Evolutionary conservation across 2,113 vertebrate species (phyloP), one percentile per base, ranked within the genome.

Genomic region (Deroptyus accipitrinus): DNA sequence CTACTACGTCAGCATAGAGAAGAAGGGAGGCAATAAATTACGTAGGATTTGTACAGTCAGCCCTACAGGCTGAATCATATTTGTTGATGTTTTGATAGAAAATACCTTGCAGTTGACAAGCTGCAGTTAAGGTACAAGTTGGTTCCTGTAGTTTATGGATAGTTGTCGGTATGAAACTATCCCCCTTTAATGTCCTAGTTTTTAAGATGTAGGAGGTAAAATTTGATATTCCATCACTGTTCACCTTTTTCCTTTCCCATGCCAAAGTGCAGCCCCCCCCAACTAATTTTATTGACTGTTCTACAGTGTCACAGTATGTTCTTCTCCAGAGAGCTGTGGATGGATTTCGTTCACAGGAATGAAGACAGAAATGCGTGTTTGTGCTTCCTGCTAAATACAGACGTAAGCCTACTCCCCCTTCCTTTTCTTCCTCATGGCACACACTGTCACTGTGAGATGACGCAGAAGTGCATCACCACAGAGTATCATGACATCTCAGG

Each of bases 401-500:
- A 72, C 16, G 4, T 75, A 92, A 94, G 66, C 41, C 63, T 83
- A 28, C 66, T 87, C 59, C 57, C 27, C 72, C 57, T 87, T 90
- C 28, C 57, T 90, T 91, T 87, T 81, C 57, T 80, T 89, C 62
- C 74, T 82, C 39, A 13, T 92, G 62, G 88, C 75, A 90, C 27
- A 39, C 23, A 57, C 80, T 69, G 73, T 91, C 83, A 93, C 44
- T 64, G 76, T 77, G 62, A 81, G 73, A 78, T 96, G 92, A 96
- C 10, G 24, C 76, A 92, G 48, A 81, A 94, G 61, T 76, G 68
- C 54, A 89, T 92, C 90, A 94, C 51, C 70, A 27, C 31, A 39
- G 73, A 86, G 14, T 88, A 90, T 83, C 78, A 61, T 93, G 88
- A 87, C 88, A 94, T 96, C 83, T 92, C 80, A 85, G 86, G 74